Evolutionary conservation across 2,113 vertebrate genomes (phyloP).

Genomic region (Chelonoidis abingdonii): DNA sequence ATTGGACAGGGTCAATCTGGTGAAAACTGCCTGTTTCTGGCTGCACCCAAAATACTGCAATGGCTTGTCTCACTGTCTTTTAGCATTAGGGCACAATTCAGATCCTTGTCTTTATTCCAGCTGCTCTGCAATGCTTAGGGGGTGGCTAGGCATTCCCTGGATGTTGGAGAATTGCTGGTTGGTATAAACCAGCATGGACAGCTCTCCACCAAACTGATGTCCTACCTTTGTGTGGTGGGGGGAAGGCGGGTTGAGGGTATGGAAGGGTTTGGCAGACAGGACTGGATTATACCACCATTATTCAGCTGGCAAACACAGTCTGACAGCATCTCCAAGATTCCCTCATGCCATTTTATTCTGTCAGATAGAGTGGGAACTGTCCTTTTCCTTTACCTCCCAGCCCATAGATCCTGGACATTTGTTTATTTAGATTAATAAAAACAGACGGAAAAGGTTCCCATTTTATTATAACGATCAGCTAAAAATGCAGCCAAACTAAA

Average conservation of each 20-base stretch:
- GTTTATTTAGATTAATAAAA: neutral
- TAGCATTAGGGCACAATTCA: neutral
- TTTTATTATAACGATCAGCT: neutral
- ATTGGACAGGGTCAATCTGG: neutral
- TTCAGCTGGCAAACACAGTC: neutral
- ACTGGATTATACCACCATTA: neutral
- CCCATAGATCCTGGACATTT: neutral
- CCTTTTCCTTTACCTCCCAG: neutral
- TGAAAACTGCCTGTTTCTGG: neutral
- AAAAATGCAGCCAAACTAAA: conserved; percentile 22
- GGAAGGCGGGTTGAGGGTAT: neutral
- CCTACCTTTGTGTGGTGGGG: neutral
- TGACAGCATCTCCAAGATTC: neutral
- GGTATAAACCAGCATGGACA: neutral
- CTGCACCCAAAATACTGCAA: neutral
- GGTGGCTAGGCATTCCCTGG: neutral
- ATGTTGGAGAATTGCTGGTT: neutral
- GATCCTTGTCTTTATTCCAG: neutral
- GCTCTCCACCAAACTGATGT: neutral
- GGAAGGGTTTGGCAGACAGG: neutral
- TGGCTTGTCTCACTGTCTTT: neutral
- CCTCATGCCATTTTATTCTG: neutral
- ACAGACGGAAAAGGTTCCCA: neutral
- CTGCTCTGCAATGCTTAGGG: neutral
- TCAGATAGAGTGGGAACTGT: conserved; percentile 1